phyloP scores from a whole-genome alignment of 2,797 vertebrate species.

The Danio kyathit region DNA sequence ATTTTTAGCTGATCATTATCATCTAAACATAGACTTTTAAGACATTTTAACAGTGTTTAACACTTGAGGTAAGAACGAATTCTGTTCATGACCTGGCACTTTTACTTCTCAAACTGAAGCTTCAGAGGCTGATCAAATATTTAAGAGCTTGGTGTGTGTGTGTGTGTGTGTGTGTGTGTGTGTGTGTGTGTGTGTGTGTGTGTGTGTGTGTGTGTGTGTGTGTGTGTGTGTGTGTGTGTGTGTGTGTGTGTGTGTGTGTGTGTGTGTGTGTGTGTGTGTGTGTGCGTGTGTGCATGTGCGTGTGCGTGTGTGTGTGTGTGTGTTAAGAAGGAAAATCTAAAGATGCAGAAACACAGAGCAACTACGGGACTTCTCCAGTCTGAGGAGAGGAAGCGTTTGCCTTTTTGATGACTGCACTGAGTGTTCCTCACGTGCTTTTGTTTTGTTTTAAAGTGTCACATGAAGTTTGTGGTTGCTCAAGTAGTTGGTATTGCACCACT shows the following conservation, averaged over 20 bases:
- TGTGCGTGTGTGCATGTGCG: no score
- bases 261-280: background rate
- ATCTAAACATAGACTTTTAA: no score
- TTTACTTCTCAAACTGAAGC: background rate
- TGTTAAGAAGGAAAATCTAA: background rate
- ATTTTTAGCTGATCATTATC: no score
- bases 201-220: background rate
- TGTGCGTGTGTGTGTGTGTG: background rate
- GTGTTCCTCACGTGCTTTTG: constrained; percentile 8
- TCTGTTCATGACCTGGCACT: background rate
- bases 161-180: no score
- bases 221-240: no score
- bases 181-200: background rate
- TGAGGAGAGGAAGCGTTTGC: background rate
- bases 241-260: background rate
- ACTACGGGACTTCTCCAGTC: background rate
- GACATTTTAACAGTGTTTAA: background rate
- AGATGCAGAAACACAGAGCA: background rate
- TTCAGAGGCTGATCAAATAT: constrained; percentile 27
- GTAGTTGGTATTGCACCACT: constrained; percentile 6
- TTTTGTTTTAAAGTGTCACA: constrained; percentile 29
- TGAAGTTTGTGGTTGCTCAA: constrained; percentile 13
- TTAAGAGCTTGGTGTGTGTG: background rate
- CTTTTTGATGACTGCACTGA: background rate
- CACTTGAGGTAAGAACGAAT: background rate